Conservation (phyloP, 2,113 vertebrate genomes). For the Centropristis striata region DNA sequence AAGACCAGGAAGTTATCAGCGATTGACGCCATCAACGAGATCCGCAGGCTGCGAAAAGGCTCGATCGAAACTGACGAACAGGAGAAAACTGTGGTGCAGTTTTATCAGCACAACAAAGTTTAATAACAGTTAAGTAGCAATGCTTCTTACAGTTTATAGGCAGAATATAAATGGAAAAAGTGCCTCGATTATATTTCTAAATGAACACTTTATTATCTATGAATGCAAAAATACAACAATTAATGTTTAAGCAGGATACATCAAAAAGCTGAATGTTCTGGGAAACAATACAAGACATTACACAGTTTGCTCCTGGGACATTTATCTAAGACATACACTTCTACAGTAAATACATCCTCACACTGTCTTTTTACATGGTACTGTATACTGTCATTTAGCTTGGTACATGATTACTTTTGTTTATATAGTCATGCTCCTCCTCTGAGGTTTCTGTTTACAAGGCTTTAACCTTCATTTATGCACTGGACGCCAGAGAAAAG, state of each 20-base stretch:
- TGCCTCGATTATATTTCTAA: constrained; percentile 7
- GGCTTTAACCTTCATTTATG: constrained; percentile 41
- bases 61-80: constrained; percentile 95
- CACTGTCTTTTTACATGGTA: not conserved
- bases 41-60: constrained; percentile 88
- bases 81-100: constrained; percentile 91
- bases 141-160: not conserved
- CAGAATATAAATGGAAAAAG: not conserved
- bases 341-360: not conserved
- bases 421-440: not conserved
- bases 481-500: constrained; percentile 68
- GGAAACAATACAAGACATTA: too few species aligned
- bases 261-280: too few species aligned
- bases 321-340: not conserved
- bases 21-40: constrained; percentile 88
- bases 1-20: constrained; percentile 84
- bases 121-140: not conserved
- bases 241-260: not conserved
- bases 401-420: not conserved
- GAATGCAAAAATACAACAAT: not conserved
- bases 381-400: constrained; percentile 6
- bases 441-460: constrained; percentile 9
- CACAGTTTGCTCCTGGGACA: too few species aligned
- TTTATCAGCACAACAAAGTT: constrained; percentile 88
- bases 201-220: constrained; percentile 15